Evolutionary conservation across 2,797 vertebrate species (phyloP).

Genomic region (Nasua narica): DNA sequence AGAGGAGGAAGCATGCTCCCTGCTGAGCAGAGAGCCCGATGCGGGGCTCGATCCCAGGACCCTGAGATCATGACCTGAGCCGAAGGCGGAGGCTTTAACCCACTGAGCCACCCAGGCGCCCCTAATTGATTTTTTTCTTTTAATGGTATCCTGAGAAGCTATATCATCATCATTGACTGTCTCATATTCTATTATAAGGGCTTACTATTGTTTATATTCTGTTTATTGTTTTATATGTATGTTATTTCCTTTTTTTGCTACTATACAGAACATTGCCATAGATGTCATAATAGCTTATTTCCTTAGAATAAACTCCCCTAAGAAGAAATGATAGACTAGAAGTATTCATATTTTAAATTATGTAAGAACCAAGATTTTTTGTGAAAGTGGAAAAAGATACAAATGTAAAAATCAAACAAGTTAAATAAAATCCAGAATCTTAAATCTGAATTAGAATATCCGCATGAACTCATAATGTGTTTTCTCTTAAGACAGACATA

Average conservation of each 20-base stretch:
- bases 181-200: neutral
- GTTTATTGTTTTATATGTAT: neutral
- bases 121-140: neutral
- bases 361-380: neutral
- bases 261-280: neutral
- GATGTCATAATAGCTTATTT: neutral
- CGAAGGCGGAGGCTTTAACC: too few relatives aligned
- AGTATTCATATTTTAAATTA: neutral
- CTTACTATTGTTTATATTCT: neutral
- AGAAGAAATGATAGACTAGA: neutral
- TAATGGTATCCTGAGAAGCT: neutral
- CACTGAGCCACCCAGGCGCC: too few relatives aligned
- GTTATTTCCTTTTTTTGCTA: neutral
- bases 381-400: neutral
- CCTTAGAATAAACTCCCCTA: neutral
- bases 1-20: too few relatives aligned
- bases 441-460: neutral
- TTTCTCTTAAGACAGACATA: neutral
- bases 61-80: too few relatives aligned
- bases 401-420: neutral
- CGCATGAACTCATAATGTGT: neutral
- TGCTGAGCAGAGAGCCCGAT: too few relatives aligned
- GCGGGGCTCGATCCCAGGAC: too few relatives aligned
- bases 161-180: neutral
- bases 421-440: conserved; percentile 14